Percentiles rank a stretch among this genome's conserved stretches.
phyloP scores from a whole-genome alignment of 1,140 invertebrate genomes.

The Calliopsis andreniformis region DNA sequence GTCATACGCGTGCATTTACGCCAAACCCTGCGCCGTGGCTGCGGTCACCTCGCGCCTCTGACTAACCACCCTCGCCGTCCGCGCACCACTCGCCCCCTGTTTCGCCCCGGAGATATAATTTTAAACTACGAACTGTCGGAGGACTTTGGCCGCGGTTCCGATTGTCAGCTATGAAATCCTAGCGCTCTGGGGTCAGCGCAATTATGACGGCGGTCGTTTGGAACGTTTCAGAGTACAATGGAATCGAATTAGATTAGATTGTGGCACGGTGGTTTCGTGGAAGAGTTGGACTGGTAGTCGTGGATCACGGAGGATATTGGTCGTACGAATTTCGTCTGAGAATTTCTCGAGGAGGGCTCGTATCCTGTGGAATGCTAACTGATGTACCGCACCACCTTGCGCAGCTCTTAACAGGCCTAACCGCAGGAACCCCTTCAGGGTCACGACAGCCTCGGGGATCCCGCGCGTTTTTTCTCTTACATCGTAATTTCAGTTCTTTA shows the following conservation, averaged over 20 bases:
- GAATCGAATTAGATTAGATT: no score
- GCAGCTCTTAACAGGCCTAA: not conserved
- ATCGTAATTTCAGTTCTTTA: constrained; percentile 22
- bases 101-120: constrained; percentile 58
- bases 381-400: no score
- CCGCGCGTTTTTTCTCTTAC: constrained; percentile 38
- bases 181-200: not conserved
- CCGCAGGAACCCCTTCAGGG: no score
- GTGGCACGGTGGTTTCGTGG: no score
- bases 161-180: constrained; percentile 27
- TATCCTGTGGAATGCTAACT: no score
- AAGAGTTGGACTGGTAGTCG: no score
- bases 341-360: no score
- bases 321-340: no score
- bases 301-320: no score
- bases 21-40: constrained; percentile 63
- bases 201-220: not conserved
- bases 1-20: constrained; percentile 74
- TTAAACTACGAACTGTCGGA: constrained; percentile 52
- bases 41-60: constrained; percentile 65
- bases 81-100: constrained; percentile 8
- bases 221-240: no score
- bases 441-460: constrained; percentile 14
- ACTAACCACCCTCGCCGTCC: constrained; percentile 47
- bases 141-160: constrained; percentile 41